Percentiles rank a stretch among this genome's conserved stretches.
phyloP scores from a whole-genome alignment of 2,888 invertebrate species.

The Caenorhabditis uteleia region DNA sequence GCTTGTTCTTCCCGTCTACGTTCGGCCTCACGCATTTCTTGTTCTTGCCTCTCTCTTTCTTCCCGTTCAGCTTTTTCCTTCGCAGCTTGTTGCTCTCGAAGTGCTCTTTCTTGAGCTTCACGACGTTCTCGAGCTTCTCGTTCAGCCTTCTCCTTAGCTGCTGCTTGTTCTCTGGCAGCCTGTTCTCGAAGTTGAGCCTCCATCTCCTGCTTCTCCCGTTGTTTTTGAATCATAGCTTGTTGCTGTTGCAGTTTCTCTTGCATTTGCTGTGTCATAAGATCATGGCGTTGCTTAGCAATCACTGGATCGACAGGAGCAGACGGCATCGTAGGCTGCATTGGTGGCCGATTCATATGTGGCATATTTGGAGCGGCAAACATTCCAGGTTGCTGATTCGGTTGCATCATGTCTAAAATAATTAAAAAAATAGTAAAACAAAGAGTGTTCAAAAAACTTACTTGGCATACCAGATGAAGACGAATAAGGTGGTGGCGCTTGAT shows the following conservation, averaged over 20 bases:
- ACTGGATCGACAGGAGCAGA: not conserved
- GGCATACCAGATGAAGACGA: not conserved
- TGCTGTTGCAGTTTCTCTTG: slow-evolving; percentile 7
- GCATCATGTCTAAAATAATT: not conserved
- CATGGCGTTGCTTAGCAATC: not conserved
- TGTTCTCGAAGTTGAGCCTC: no score
- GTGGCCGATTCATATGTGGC: not conserved
- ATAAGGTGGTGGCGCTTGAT: not conserved
- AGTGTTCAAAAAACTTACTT: not conserved
- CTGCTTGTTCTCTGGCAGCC: not conserved
- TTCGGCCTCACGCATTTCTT: no score
- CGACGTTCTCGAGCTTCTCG: slow-evolving; percentile 82
- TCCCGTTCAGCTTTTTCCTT: no score
- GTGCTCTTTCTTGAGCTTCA: slow-evolving; percentile 87
- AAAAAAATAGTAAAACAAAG: not conserved
- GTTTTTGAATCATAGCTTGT: not conserved
- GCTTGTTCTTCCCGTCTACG: slow-evolving; percentile 37
- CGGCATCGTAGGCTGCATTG: not conserved
- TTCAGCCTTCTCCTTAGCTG: slow-evolving; percentile 73
- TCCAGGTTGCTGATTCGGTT: slow-evolving; percentile 1
- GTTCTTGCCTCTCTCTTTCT: slow-evolving; percentile 14
- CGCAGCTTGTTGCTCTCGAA: slow-evolving; percentile 70
- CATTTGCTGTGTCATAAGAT: not conserved
- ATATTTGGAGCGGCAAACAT: slow-evolving; percentile 1
- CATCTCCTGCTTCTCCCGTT: no score